Conservation (phyloP, 2,113 vertebrate genomes). For the Salvelinus fontinalis region DNA sequence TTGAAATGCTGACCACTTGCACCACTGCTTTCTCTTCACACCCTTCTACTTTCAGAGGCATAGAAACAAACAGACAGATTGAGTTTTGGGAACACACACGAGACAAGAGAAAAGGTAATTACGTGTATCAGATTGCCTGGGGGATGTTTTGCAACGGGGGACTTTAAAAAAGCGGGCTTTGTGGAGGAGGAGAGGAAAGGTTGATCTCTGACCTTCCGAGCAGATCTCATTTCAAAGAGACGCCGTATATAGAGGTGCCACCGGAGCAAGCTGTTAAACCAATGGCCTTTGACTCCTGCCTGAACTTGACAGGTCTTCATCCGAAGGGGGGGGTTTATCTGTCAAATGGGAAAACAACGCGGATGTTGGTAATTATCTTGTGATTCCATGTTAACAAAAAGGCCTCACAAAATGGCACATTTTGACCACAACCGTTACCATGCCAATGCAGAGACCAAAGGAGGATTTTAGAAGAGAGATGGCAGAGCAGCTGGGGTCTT, state of each 20-base stretch:
- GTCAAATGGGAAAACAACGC: slow-evolving; percentile 2
- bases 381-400: no score
- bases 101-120: slow-evolving; percentile 43
- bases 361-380: background rate
- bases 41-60: slow-evolving; percentile 25
- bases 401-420: background rate
- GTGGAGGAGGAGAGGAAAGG: slow-evolving; percentile 45
- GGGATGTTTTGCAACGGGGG: slow-evolving; percentile 47
- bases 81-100: slow-evolving; percentile 14
- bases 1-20: background rate
- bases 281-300: slow-evolving; percentile 30
- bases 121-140: slow-evolving; percentile 40
- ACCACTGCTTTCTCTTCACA: slow-evolving; percentile 4
- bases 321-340: background rate
- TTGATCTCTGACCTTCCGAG: slow-evolving; percentile 42
- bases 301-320: slow-evolving; percentile 41
- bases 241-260: slow-evolving; percentile 39
- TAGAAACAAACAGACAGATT: slow-evolving; percentile 43
- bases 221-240: slow-evolving; percentile 57
- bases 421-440: background rate
- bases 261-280: slow-evolving; percentile 23
- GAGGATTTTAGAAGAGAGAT: background rate
- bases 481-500: background rate
- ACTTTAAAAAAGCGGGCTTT: slow-evolving; percentile 47
- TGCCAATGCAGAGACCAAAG: background rate